Evolutionary conservation across 2,113 vertebrate genomes (phyloP).

Genomic region (Anarhynchus alexandrinus): DNA sequence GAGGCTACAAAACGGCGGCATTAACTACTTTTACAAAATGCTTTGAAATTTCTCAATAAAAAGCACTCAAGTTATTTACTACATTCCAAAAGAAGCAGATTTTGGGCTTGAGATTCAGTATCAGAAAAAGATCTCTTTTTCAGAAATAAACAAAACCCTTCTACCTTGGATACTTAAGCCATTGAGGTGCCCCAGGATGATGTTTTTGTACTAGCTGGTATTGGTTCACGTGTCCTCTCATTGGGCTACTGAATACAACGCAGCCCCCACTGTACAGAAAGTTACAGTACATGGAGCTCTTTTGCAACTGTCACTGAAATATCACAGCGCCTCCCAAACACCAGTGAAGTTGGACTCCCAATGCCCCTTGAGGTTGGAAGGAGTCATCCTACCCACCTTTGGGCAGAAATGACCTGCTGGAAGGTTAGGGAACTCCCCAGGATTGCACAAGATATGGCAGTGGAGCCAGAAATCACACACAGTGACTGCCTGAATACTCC

Average conservation of each 20-base stretch:
- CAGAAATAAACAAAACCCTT: background rate
- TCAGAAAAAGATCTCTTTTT: background rate
- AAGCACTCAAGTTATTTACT: background rate
- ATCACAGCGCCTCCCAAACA: background rate
- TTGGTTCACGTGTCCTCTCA: background rate
- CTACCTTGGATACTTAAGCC: background rate
- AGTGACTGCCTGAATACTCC: background rate
- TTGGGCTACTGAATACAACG: background rate
- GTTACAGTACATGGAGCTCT: background rate
- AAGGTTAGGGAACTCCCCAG: background rate
- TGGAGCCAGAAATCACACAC: background rate
- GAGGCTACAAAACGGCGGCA: background rate
- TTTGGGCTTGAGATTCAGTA: background rate
- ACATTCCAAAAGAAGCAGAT: background rate
- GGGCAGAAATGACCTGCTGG: background rate
- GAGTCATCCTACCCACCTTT: background rate
- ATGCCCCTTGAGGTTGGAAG: background rate
- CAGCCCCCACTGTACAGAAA: background rate
- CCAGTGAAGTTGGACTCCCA: background rate
- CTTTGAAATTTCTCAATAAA: background rate
- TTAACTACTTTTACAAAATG: background rate
- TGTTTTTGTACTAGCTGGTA: background rate
- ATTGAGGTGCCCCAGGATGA: background rate
- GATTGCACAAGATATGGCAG: background rate
- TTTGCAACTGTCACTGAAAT: background rate